Base-by-base conservation (phyloP, 2,888 invertebrate genomes). In the Ischnura elegans region DNA sequence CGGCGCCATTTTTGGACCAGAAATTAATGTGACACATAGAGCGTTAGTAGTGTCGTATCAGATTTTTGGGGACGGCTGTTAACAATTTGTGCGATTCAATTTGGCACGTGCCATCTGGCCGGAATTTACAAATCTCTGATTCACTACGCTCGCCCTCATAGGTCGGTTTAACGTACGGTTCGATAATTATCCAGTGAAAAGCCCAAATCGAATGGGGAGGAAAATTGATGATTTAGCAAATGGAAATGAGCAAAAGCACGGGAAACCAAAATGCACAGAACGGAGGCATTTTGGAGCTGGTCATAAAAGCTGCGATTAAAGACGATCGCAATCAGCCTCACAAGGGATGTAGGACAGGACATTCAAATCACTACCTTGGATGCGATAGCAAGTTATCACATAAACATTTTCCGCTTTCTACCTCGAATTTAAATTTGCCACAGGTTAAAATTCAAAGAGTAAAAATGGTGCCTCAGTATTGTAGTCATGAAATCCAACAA, bases 21-120 rank as follows among this genome's bases (percentile, higher is more conserved):
- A 36, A 76, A 76, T 76, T 76, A 76, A 76, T 36, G 36, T 36
- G 76, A 76, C 36, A 36, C 36, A 76, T 10, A 5, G 29, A 76
- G 36, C 76, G 36, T 76, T 76, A 8, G 76, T 13, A 29, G 76
- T 13, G 10, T 36, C 36, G 76, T 76, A 76, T 76, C 76, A 36
- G 76, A 36, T 36, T 76, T 76, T 76, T 76, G 6, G 76, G 61
- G n/a, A 8, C 36, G 29, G 25, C 6, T 6, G 29, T 2, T 36
- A 76, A 76, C 36, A 76, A 76, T 76, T 76, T 16, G 76, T 4
- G 76, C 36, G 36, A 76, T 76, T 76, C 76, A 76, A 76, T 76
- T 76, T 76, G 76, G 76, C 76, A 76, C 76, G 76, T 76, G 76
- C 76, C 76, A 76, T 0, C 66, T 66, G 13, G 36, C 36, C 36